Percentiles rank a stretch among this genome's conserved stretches.
Evolutionary conservation across 2,888 invertebrate species (phyloP).

Genomic region (Tenthredo notha): DNA sequence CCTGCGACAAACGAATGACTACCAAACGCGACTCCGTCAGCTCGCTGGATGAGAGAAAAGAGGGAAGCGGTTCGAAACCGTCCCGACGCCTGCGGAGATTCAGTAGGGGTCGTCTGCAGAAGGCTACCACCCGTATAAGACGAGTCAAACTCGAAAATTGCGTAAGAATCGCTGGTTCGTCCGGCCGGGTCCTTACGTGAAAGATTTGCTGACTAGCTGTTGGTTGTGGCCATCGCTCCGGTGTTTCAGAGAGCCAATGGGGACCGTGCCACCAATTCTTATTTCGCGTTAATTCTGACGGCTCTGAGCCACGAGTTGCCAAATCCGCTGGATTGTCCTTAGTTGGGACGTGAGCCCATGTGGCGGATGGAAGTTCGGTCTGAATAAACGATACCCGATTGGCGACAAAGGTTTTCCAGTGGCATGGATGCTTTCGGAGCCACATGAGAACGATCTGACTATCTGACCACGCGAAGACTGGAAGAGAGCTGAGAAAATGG

Average conservation of each 20-base stretch:
- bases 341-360: no score
- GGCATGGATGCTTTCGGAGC: no score
- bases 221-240: slow-evolving; percentile 41
- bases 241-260: slow-evolving; percentile 23
- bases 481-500: no score
- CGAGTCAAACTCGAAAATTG: slow-evolving; percentile 36
- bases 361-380: no score
- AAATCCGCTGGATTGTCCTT: no score
- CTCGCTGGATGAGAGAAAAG: background rate
- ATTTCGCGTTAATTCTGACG: background rate
- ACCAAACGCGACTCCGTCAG: background rate
- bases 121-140: slow-evolving; percentile 50
- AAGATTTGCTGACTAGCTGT: background rate
- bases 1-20: background rate
- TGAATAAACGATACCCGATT: no score
- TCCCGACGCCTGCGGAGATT: background rate
- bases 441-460: no score
- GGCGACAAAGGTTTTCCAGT: no score
- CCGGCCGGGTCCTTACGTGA: background rate
- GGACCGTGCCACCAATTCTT: slow-evolving; percentile 56
- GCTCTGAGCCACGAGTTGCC: slow-evolving; percentile 50
- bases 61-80: background rate
- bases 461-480: no score
- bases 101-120: slow-evolving; percentile 30
- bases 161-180: slow-evolving; percentile 50